Percentiles rank a stretch among this genome's conserved stretches.
Conservation (phyloP, 2,888 invertebrate genomes). For the Seladonia tumulorum region DNA sequence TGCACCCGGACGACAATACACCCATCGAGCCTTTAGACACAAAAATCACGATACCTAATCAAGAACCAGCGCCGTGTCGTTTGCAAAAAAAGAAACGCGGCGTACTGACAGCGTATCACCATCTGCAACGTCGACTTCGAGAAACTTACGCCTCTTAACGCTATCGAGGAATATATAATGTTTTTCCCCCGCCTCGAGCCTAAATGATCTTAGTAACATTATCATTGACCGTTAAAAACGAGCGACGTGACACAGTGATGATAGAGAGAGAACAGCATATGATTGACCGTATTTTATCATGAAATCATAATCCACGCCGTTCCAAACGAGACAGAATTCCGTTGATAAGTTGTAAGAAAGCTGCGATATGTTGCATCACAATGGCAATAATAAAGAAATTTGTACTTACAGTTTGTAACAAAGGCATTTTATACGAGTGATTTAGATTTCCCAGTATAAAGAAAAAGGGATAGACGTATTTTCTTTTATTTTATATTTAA, state of each 20-base stretch:
- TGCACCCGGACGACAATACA: slow-evolving; percentile 89
- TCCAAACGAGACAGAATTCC: slow-evolving; percentile 5
- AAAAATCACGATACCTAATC: slow-evolving; percentile 78
- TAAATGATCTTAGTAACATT: slow-evolving; percentile 7
- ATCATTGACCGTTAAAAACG: not conserved
- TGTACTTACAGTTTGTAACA: slow-evolving; percentile 77
- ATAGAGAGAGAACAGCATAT: not conserved
- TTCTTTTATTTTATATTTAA: slow-evolving; percentile 30
- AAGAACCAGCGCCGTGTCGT: slow-evolving; percentile 82
- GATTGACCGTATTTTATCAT: not conserved
- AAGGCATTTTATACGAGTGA: slow-evolving; percentile 46
- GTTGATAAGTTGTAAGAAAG: slow-evolving; percentile 40
- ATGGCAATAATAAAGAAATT: slow-evolving; percentile 78
- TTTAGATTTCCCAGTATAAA: slow-evolving; percentile 32
- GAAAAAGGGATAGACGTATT: slow-evolving; percentile 9
- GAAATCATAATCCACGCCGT: not conserved
- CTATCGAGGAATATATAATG: slow-evolving; percentile 3
- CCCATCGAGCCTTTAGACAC: slow-evolving; percentile 85
- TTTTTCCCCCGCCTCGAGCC: not conserved
- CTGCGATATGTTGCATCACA: slow-evolving; percentile 35
- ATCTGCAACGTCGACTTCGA: slow-evolving; percentile 89
- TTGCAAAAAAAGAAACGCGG: slow-evolving; percentile 85
- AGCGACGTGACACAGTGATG: not conserved
- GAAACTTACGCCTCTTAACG: slow-evolving; percentile 88
- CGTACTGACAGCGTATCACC: slow-evolving; percentile 89